Percentiles rank a stretch among this genome's conserved stretches.
Evolutionary conservation across 2,113 vertebrate species (phyloP).

Genomic region (Propithecus coquereli): DNA sequence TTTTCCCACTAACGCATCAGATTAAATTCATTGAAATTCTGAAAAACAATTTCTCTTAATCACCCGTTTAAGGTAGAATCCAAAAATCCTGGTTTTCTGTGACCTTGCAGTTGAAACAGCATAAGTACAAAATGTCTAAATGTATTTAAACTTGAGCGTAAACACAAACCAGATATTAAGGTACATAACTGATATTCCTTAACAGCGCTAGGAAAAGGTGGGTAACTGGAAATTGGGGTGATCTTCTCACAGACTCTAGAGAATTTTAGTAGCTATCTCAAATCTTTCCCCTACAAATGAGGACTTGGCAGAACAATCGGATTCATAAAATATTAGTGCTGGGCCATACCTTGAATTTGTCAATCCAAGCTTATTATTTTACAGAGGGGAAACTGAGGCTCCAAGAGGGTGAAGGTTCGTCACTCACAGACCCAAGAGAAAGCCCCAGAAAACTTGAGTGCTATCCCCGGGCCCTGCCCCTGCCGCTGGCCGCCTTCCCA

Average conservation of each 20-base stretch:
- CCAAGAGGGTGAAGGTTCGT: not conserved
- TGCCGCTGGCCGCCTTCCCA: not conserved
- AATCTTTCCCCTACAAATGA: not conserved
- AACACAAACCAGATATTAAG: not conserved
- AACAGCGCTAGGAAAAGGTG: not conserved
- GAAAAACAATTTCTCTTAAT: not conserved
- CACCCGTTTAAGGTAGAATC: not conserved
- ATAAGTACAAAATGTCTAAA: not conserved
- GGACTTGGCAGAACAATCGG: not conserved
- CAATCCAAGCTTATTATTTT: not conserved
- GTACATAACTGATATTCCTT: not conserved
- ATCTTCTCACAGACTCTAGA: not conserved
- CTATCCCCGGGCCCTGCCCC: no score
- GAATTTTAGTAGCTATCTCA: not conserved
- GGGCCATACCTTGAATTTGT: not conserved
- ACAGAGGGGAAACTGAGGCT: not conserved
- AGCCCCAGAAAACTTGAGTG: not conserved
- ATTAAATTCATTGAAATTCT: constrained; percentile 21
- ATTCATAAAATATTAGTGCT: not conserved
- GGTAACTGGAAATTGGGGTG: not conserved
- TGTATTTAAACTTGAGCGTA: not conserved
- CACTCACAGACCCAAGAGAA: not conserved
- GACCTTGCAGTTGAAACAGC: not conserved
- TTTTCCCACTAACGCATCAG: not conserved
- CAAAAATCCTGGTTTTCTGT: not conserved